Conservation (phyloP, 2,888 invertebrate species). For the Himalopsyche tibetana region DNA sequence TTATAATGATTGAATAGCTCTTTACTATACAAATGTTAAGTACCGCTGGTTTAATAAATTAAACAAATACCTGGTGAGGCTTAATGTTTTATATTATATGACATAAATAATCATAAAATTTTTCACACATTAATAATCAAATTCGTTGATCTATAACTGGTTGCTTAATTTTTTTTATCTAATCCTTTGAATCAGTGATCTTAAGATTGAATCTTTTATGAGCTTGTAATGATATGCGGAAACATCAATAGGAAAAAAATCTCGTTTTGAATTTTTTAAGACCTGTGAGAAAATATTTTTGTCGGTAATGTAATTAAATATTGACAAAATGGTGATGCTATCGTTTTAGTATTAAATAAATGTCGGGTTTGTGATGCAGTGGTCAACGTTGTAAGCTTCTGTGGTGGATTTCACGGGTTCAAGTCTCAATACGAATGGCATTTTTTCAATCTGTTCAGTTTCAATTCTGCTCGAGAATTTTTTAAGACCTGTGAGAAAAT, state of each 20-base stretch:
- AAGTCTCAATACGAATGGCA: too few relatives aligned
- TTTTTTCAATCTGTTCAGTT: too few relatives aligned
- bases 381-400: too few relatives aligned
- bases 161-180: neutral
- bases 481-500: neutral
- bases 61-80: neutral
- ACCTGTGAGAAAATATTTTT: constrained; percentile 6
- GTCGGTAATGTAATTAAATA: neutral
- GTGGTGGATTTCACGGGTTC: too few relatives aligned
- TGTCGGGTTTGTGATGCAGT: too few relatives aligned
- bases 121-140: neutral
- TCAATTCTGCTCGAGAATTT: too few relatives aligned
- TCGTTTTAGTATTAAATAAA: too few relatives aligned
- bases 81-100: neutral
- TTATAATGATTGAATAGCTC: neutral
- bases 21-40: neutral
- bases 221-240: constrained; percentile 8
- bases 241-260: neutral
- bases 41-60: neutral
- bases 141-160: neutral
- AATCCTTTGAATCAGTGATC: neutral
- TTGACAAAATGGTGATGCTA: too few relatives aligned
- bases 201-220: constrained; percentile 3
- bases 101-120: too few relatives aligned
- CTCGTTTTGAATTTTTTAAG: neutral